These are phyloP conservation scores for Leucosticte australis DNA, from an alignment of 2,113 vertebrate genomes.

Conservation along the genomic window DNA sequence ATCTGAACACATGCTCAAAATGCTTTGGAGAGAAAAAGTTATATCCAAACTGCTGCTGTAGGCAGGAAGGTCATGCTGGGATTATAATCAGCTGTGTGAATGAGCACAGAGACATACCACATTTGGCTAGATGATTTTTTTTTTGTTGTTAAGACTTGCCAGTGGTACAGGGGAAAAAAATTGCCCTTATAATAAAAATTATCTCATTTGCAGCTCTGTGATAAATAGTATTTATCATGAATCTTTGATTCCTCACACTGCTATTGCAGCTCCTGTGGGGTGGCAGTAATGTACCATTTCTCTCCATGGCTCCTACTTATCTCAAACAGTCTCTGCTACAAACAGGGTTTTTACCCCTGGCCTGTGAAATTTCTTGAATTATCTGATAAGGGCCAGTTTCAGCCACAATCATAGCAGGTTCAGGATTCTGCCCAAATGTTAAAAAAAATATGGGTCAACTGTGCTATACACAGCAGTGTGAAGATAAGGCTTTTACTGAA, in stretches of 20 bases:
- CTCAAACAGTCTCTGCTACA: background rate
- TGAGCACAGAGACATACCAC: background rate
- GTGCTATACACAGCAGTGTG: rapidly evolving
- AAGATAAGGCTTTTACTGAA: background rate
- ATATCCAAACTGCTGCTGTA: background rate
- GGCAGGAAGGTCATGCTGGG: slow-evolving; percentile 4
- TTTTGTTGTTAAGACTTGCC: background rate
- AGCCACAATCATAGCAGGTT: background rate
- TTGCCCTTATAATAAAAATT: background rate
- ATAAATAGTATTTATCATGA: background rate
- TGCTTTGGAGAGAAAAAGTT: background rate
- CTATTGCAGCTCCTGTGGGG: background rate
- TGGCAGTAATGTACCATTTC: background rate
- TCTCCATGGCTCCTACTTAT: background rate
- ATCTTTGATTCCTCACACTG: background rate
- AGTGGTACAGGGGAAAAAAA: background rate
- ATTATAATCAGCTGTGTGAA: slow-evolving; percentile 1
- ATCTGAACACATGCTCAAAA: background rate
- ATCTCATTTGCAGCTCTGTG: background rate
- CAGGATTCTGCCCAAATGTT: background rate
- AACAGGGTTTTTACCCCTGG: background rate
- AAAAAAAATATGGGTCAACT: background rate
- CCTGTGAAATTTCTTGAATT: background rate
- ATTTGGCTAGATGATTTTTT: background rate
- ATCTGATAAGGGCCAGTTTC: background rate